These are phyloP conservation scores for Calliphora vicina DNA, from an alignment of 1,140 invertebrate genomes.

Conservation along the genomic window DNA sequence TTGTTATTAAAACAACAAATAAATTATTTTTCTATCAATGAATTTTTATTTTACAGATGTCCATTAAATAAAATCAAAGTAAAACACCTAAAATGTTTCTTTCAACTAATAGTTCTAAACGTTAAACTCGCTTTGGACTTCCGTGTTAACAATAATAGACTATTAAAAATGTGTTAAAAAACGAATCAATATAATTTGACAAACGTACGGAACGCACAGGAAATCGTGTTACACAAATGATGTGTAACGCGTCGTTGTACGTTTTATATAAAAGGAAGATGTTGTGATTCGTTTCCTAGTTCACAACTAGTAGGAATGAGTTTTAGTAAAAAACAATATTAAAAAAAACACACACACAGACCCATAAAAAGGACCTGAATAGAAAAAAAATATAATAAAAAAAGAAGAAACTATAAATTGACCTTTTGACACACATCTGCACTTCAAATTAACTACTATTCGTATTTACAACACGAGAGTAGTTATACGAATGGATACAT, in stretches of 20 bases:
- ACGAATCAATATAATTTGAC: background rate
- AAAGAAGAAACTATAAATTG: slow-evolving; percentile 3
- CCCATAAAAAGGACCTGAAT: background rate
- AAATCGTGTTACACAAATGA: slow-evolving; percentile 13
- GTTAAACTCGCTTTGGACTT: background rate
- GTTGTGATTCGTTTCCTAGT: background rate
- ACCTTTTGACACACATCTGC: slow-evolving; percentile 12
- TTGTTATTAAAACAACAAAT: background rate
- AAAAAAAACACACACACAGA: background rate
- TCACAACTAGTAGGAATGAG: background rate
- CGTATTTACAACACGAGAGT: no score
- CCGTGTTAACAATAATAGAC: background rate
- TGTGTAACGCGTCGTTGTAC: background rate
- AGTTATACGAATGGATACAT: no score
- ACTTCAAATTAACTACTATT: background rate
- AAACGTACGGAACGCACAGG: background rate
- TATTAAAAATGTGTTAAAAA: slow-evolving; percentile 2
- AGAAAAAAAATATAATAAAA: background rate
- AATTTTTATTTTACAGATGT: background rate
- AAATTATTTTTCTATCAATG: background rate
- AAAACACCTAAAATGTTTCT: background rate
- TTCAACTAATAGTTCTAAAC: background rate
- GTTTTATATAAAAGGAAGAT: background rate
- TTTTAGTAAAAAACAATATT: background rate
- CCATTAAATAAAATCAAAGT: background rate